Evolutionary conservation across 92 coral and sea anemone species (phyloP).

Genomic region (Actinostola sp.): DNA sequence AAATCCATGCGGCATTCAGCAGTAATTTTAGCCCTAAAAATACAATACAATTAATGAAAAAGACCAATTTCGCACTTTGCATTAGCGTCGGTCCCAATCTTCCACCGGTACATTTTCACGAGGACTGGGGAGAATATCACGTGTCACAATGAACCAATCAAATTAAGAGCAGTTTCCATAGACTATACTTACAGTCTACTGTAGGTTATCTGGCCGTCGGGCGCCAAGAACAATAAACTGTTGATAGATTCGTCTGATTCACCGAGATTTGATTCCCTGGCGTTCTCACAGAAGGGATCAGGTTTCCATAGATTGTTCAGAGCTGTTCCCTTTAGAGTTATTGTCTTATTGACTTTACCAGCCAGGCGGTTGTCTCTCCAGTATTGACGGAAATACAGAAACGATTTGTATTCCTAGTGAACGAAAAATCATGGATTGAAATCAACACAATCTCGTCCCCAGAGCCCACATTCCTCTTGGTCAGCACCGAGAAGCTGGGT

Average conservation of each 20-base stretch:
- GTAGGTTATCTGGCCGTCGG: constrained; percentile 44
- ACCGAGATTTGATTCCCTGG: constrained; percentile 69
- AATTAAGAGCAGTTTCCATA: too few species aligned
- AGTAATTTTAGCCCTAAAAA: constrained; percentile 24
- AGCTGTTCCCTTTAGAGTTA: constrained; percentile 46
- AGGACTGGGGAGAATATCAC: neutral
- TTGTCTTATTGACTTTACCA: constrained; percentile 50
- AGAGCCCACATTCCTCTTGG: too few species aligned
- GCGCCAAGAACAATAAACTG: constrained; percentile 36
- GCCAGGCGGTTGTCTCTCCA: constrained; percentile 73
- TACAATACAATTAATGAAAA: neutral
- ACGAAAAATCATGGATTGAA: too few species aligned
- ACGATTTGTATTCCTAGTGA: constrained; percentile 62
- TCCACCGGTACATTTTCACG: neutral
- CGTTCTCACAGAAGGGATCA: constrained; percentile 70
- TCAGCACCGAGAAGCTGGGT: too few species aligned
- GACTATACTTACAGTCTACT: constrained; percentile 53
- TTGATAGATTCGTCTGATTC: constrained; percentile 52
- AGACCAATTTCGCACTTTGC: neutral
- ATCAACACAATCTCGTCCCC: too few species aligned
- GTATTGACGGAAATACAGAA: constrained; percentile 47
- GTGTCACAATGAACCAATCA: too few species aligned
- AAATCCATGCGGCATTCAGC: constrained; percentile 72
- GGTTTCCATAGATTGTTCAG: constrained; percentile 69
- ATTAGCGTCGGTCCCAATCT: neutral